phyloP scores from a whole-genome alignment of 2,113 vertebrate genomes.

The Ictalurus punctatus region DNA sequence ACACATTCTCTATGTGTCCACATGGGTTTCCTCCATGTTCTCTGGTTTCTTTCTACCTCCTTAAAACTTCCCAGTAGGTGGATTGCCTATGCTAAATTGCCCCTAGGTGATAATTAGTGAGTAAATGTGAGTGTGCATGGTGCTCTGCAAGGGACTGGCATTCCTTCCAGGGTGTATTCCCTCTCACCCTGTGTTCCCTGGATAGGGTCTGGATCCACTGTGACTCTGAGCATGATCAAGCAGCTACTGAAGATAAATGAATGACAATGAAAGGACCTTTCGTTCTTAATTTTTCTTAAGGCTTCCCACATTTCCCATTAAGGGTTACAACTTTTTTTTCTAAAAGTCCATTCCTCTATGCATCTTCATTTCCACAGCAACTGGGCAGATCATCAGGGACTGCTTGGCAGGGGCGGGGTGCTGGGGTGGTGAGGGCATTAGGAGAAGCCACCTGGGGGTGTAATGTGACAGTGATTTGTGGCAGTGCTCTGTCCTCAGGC shows the following conservation, averaged over 20 bases:
- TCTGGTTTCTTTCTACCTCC: not conserved
- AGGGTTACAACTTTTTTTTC: constrained; percentile 23
- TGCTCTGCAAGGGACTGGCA: not conserved
- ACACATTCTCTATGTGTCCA: not conserved
- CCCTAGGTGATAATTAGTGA: not conserved
- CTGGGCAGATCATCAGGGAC: constrained; percentile 45
- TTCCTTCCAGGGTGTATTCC: not conserved
- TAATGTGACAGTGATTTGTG: constrained; percentile 61
- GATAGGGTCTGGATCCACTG: not conserved
- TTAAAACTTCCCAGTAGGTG: constrained; percentile 9
- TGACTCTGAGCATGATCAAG: not conserved
- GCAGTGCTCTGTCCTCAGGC: constrained; percentile 42
- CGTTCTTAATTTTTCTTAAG: constrained; percentile 32
- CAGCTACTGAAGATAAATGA: not conserved
- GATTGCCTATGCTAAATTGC: not conserved
- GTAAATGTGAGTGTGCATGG: not conserved
- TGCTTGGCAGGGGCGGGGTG: constrained; percentile 23
- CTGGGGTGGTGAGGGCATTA: constrained; percentile 3
- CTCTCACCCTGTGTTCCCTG: not conserved
- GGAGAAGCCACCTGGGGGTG: constrained; percentile 35
- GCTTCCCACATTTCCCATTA: constrained; percentile 35
- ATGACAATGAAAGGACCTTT: constrained; percentile 1
- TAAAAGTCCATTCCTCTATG: constrained; percentile 16
- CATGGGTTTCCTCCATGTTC: not conserved
- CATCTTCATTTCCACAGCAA: constrained; percentile 50